Conservation (phyloP, 2,113 vertebrate genomes). For the Corythaixoides concolor region DNA sequence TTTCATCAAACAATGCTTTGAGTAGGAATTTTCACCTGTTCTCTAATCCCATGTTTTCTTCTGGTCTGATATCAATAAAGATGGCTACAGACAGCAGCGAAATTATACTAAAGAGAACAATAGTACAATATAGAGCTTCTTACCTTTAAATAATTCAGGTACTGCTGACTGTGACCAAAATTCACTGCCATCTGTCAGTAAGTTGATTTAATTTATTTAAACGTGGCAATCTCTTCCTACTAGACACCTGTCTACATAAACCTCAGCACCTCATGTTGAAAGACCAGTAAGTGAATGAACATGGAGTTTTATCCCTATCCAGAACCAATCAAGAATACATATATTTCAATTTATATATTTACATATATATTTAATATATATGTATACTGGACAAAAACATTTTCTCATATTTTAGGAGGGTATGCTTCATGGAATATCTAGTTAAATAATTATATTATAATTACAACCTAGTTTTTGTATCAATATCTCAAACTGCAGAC, state of each 20-base stretch:
- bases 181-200: slow-evolving; percentile 23
- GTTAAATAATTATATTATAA: not conserved
- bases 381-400: not conserved
- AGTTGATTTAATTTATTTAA: slow-evolving; percentile 9
- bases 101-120: not conserved
- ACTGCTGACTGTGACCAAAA: not conserved
- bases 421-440: not conserved
- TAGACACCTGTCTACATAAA: slow-evolving; percentile 29
- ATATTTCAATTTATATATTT: not conserved
- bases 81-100: not conserved
- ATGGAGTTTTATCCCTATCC: not conserved
- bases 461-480: not conserved
- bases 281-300: not conserved
- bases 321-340: not conserved
- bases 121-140: not conserved
- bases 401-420: not conserved
- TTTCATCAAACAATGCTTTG: not conserved
- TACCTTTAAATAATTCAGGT: slow-evolving; percentile 28
- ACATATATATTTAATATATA: not conserved
- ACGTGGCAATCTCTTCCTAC: not conserved
- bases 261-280: not conserved
- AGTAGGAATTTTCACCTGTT: not conserved
- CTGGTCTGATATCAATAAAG: not conserved
- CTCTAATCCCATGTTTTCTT: not conserved
- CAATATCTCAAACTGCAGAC: not conserved